A percentile compares a stretch with the other conserved stretches of the same genome.
These are phyloP conservation scores for Seriola dumerili DNA, from an alignment of 2,113 vertebrate genomes.

Conservation along the genomic window DNA sequence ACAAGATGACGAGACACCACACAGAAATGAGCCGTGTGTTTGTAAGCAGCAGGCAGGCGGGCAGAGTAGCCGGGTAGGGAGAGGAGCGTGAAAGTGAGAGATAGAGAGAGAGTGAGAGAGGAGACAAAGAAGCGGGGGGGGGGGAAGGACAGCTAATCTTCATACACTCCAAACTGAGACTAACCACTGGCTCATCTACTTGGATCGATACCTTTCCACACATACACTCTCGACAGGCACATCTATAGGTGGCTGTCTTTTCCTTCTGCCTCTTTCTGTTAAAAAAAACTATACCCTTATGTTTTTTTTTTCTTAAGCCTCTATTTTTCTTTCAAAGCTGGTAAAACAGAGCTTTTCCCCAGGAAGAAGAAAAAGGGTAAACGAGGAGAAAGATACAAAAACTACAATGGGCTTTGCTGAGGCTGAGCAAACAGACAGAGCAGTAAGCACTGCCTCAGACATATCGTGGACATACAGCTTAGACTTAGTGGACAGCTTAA, in stretches of 20 bases:
- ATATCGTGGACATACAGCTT: conserved; percentile 72
- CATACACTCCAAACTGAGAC: conserved; percentile 66
- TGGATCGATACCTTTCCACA: conserved; percentile 72
- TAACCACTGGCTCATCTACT: conserved; percentile 71
- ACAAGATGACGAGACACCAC: conserved; percentile 56
- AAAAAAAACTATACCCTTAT: conserved; percentile 53
- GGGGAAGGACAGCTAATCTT: conserved; percentile 49
- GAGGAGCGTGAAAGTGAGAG: conserved; percentile 12
- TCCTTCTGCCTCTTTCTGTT: conserved; percentile 41
- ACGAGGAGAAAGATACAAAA: conserved; percentile 35
- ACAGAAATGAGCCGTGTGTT: conserved; percentile 76
- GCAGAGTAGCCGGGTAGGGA: conserved; percentile 43
- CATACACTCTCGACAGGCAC: conserved; percentile 44
- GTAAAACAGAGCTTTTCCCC: conserved; percentile 59
- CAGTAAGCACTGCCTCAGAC: conserved; percentile 62
- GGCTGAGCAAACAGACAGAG: conserved; percentile 64
- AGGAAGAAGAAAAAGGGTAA: conserved; percentile 34
- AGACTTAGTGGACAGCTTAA: conserved; percentile 74
- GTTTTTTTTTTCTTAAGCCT: conserved; percentile 26
- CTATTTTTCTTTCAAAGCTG: conserved; percentile 55
- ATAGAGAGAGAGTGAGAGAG: conserved; percentile 17
- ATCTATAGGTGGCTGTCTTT: conserved; percentile 53
- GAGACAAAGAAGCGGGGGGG: neutral
- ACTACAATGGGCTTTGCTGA: conserved; percentile 62
- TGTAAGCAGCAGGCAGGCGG: conserved; percentile 64